phyloP scores from a whole-genome alignment of 2,888 invertebrate species.

The Macaria notata region DNA sequence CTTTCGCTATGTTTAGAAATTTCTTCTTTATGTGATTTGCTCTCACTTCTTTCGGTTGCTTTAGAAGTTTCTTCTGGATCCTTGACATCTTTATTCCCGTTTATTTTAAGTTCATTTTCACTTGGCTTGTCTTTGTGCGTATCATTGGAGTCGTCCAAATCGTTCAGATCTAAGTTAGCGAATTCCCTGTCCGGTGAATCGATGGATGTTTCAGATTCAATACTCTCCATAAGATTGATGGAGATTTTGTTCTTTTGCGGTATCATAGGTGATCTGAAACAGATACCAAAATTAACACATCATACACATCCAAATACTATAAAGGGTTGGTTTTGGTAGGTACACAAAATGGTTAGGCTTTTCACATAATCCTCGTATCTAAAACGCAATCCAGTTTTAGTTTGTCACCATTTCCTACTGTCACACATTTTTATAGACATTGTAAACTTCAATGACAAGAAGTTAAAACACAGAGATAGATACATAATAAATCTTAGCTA shows the following conservation, averaged over 20 bases:
- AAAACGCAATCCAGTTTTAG: too few relatives aligned
- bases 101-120: constrained; percentile 43
- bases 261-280: constrained; percentile 76
- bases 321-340: too few relatives aligned
- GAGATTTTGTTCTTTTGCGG: constrained; percentile 75
- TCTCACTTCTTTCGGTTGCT: constrained; percentile 40
- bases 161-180: constrained; percentile 70
- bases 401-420: too few relatives aligned
- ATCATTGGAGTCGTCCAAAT: constrained; percentile 63
- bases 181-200: constrained; percentile 76
- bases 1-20: too few relatives aligned
- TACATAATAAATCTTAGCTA: too few relatives aligned
- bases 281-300: too few relatives aligned
- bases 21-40: constrained; percentile 38
- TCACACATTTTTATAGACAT: too few relatives aligned
- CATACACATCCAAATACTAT: too few relatives aligned
- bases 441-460: too few relatives aligned
- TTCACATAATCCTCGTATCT: too few relatives aligned
- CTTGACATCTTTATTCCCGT: constrained; percentile 51
- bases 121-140: constrained; percentile 51
- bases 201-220: constrained; percentile 77
- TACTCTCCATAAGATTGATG: constrained; percentile 78
- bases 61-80: constrained; percentile 59
- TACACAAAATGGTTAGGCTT: too few relatives aligned
- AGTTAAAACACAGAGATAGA: too few relatives aligned